Evolutionary conservation across 2,888 invertebrate species (phyloP).

Genomic region (Portevinia maculata): DNA sequence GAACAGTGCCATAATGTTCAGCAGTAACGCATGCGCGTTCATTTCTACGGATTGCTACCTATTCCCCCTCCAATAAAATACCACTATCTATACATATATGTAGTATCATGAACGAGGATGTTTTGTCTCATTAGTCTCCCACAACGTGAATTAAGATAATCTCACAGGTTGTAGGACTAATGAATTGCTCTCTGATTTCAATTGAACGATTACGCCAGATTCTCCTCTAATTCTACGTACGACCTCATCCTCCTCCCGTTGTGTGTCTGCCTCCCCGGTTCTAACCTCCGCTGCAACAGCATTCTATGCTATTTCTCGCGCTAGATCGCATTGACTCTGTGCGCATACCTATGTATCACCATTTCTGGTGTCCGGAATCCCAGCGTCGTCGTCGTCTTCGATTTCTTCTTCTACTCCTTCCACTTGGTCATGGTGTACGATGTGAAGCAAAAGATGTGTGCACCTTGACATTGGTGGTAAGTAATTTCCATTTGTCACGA

Average conservation of each 20-base stretch:
- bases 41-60: constrained; percentile 1
- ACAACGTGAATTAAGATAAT: constrained; percentile 83
- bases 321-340: constrained; percentile 30
- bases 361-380: constrained; percentile 64
- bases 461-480: constrained; percentile 75
- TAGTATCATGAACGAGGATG: constrained; percentile 59
- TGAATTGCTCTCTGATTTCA: constrained; percentile 82
- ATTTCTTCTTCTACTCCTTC: not conserved
- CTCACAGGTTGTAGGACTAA: constrained; percentile 81
- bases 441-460: constrained; percentile 63
- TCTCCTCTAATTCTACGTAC: constrained; percentile 70
- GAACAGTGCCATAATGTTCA: constrained; percentile 58
- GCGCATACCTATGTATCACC: constrained; percentile 47
- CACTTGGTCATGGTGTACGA: constrained; percentile 34
- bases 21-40: constrained; percentile 66
- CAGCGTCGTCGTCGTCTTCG: constrained; percentile 7
- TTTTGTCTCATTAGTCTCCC: constrained; percentile 82
- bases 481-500: constrained; percentile 74
- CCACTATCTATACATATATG: no score
- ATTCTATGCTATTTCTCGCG: not conserved
- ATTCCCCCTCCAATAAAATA: not conserved
- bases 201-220: constrained; percentile 80
- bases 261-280: not conserved
- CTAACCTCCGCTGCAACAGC: not conserved
- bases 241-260: constrained; percentile 22